Base-by-base conservation (phyloP, 37 sponge, comb jelly and placozoan genomes). In the Tethya wilhelma region DNA sequence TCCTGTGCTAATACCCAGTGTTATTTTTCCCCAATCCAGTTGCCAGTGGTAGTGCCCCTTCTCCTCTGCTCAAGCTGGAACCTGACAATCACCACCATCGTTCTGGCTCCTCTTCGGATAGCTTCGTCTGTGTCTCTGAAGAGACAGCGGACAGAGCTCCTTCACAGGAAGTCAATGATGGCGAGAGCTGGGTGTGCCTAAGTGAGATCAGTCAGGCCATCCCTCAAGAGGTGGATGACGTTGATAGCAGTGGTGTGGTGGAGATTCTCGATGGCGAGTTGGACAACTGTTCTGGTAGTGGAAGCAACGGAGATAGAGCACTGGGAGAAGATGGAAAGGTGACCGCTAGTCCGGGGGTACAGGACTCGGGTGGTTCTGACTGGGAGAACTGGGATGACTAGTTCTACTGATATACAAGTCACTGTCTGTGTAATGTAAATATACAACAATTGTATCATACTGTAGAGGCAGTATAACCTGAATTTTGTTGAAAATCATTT, bases 381-480 rank as follows among this genome's bases (percentile, higher is more conserved):
- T 86, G 86, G 86, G 86, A 86, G 66, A 73, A 70, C 22, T 86
- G 86, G 86, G 79, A 78, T 59, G 86, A 86, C 64, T 86, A 59
- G 57, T 17, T 4, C 26, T 22, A 1, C 5, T 2, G 12, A 38
- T 1, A 19, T 14, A 30, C n/a, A 71, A 22, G 49, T n/a, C n/a
- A n/a, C n/a, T n/a, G n/a, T n/a, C n/a, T n/a, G n/a, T n/a, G n/a
- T n/a, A n/a, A n/a, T n/a, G n/a, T n/a, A n/a, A n/a, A n/a, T n/a
- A n/a, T n/a, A n/a, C n/a, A n/a, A n/a, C n/a, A n/a, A n/a, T n/a
- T n/a, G n/a, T n/a, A n/a, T n/a, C n/a, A n/a, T n/a, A n/a, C n/a
- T n/a, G n/a, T n/a, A n/a, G n/a, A n/a, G n/a, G n/a, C n/a, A n/a
- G n/a, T n/a, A n/a, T n/a, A n/a, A n/a, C n/a, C n/a, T n/a, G n/a